Evolutionary conservation across 2,113 vertebrate species (phyloP).

Genomic region (Dipodomys merriami): DNA sequence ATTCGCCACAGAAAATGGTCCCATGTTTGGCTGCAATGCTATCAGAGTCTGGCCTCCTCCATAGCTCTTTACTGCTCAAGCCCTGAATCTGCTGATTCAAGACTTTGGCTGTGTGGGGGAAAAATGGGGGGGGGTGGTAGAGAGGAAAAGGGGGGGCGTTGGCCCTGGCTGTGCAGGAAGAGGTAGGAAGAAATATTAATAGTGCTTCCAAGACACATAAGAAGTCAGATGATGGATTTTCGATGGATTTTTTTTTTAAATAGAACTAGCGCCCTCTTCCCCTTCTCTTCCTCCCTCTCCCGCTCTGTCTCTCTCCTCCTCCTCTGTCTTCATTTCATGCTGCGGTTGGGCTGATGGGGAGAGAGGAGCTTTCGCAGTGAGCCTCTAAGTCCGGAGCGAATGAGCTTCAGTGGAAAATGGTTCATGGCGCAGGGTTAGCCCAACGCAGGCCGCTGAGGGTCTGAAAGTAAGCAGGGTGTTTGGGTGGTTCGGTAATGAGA

Average conservation of each 20-base stretch:
- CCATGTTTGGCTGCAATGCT: slow-evolving; percentile 91
- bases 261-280: slow-evolving; percentile 55
- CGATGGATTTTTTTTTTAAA: slow-evolving; percentile 68
- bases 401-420: slow-evolving; percentile 82
- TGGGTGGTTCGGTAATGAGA: slow-evolving; percentile 64
- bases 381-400: slow-evolving; percentile 85
- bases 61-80: slow-evolving; percentile 89
- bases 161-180: slow-evolving; percentile 69
- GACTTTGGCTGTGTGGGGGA: slow-evolving; percentile 82
- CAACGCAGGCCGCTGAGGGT: slow-evolving; percentile 79
- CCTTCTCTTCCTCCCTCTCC: slow-evolving; percentile 67
- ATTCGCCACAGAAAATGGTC: slow-evolving; percentile 92
- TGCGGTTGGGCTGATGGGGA: slow-evolving; percentile 86
- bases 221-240: slow-evolving; percentile 75
- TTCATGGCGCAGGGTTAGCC: slow-evolving; percentile 80
- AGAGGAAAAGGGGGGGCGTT: slow-evolving; percentile 70
- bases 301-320: too few relatives aligned
- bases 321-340: slow-evolving; percentile 89
- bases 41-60: slow-evolving; percentile 88
- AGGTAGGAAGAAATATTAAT: slow-evolving; percentile 84
- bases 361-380: slow-evolving; percentile 84
- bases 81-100: slow-evolving; percentile 91
- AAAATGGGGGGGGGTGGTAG: slow-evolving; percentile 51
- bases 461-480: slow-evolving; percentile 82
- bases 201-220: slow-evolving; percentile 81